Evolutionary conservation across 1,140 invertebrate species (phyloP), one percentile per base, ranked within the genome.

Genomic region (Sycobia sp.): DNA sequence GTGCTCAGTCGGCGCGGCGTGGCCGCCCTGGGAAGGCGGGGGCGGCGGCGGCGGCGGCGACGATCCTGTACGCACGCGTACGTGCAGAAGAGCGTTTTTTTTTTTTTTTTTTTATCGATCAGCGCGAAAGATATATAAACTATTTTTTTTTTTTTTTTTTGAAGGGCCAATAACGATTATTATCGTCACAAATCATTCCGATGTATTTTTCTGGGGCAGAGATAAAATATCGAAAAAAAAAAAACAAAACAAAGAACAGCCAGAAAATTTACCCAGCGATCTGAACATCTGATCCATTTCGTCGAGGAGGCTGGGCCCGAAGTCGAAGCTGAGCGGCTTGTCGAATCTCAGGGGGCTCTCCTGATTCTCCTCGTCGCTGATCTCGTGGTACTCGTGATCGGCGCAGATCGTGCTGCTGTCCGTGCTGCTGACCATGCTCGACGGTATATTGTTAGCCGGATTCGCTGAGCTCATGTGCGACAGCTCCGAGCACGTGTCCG

Each of bases 211-310:
- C n/a, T n/a, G n/a, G n/a, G n/a, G n/a, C n/a, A n/a, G n/a, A n/a
- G n/a, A n/a, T n/a, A n/a, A n/a, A n/a, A 10, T 20, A 18, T 20
- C 3, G 34, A 32, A 50, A 32, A 18, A 27, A 25, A 47, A 41
- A 27, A 25, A 47, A 25, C 25, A 59, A 46, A 18, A 25, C 23
- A 46, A 18, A 46, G 13, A 63, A 32, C 22, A 36, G 34, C 11
- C 4, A 51, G 20, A 51, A 2, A 53, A 38, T 25, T 70, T 78
- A 71, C 84, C 85, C 51, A 93, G 78, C 16, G 90, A 91, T 69
- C 89, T 89, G 71, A 98, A 93, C 82, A 97, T 93, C 58, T 94
- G 91, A 74, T 97, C 95, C 87, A 98, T 96, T 82, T 98, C 96
- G 73, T 96, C 95, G 72, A 97, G 84, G 34, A 98, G 82, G 65